Base-by-base conservation (phyloP, 1,140 invertebrate genomes). In the Amphibalanus amphitrite region DNA sequence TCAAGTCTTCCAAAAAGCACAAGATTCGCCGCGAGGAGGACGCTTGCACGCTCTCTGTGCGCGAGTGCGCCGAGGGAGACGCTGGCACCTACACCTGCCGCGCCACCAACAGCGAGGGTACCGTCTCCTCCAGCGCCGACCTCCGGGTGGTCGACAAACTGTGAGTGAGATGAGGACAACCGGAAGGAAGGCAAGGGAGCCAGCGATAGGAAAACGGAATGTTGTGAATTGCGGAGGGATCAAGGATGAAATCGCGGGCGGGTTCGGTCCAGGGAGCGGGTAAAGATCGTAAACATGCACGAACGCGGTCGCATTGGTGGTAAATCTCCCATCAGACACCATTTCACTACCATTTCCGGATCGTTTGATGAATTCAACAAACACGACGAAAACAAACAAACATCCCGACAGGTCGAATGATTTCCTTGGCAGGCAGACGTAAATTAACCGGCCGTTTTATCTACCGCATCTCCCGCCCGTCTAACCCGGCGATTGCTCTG, bases 91-190 rank as follows among this genome's bases (percentile, higher is more conserved):
- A 92, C 78, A 89, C 84, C 75, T 92, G 91, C 75, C 83, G 85
- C 47, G 91, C 91, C 67, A 84, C 80, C 59, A 95, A 95, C 78
- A 85, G 84, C 72, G 89, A 91, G 78, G 93, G 93, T 1, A 84
- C 90, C 77, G 90, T 86, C 28, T 82, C 84, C 23, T 92, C 90
- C 72, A 85, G 87, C 73, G 91, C 90, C 0, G 81, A 82, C 23
- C 80, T 95, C 1, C 84, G 88, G 47, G 84, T 93, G 67, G 88
- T 91, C 0, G 89, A 91, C 74, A 88, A 90, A 81, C 88, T 92
- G 90, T 92, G 79, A 86, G 87, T 82, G 4, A 38, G 4, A 38
- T 10, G 64, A 65, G 26, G 64, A 65, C 64, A 15, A 25, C 25
- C 47, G 47, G 25, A 13, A 59, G 25, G 25, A 15, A 25, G 25